These are phyloP conservation scores for Lacerta viridis DNA, from an alignment of 2,797 vertebrate species.

Conservation along the genomic window DNA sequence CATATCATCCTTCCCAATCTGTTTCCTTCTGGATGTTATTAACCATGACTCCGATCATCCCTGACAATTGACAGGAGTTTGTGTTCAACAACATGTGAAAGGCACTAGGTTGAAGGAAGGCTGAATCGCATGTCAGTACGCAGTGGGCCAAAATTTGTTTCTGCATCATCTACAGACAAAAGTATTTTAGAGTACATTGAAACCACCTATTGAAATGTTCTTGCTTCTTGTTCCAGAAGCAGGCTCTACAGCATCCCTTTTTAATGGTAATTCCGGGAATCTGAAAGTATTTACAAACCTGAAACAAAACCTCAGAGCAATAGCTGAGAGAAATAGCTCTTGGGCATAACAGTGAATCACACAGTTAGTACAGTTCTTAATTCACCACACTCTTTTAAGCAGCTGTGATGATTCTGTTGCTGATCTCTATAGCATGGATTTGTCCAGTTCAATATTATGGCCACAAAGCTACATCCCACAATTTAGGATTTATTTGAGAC, in stretches of 20 bases:
- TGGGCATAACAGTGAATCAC: conserved; percentile 20
- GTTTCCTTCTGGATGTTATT: too few relatives aligned
- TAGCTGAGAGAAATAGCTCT: conserved; percentile 28
- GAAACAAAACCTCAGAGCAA: conserved; percentile 26
- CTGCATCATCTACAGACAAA: not conserved
- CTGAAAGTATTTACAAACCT: conserved; percentile 13
- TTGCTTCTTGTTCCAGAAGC: not conserved
- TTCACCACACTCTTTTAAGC: conserved; percentile 36
- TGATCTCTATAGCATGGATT: conserved; percentile 29
- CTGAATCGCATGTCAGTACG: not conserved
- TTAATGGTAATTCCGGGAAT: not conserved
- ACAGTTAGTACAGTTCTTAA: conserved; percentile 17
- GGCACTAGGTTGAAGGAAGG: too few relatives aligned
- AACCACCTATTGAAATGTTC: not conserved
- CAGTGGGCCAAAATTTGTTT: not conserved
- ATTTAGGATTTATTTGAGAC: conserved; percentile 33
- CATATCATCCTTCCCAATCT: too few relatives aligned
- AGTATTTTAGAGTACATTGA: not conserved
- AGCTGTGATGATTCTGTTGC: conserved; percentile 6
- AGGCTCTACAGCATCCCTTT: not conserved
- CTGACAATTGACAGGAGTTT: too few relatives aligned
- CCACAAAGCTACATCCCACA: conserved; percentile 3
- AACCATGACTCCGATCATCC: too few relatives aligned
- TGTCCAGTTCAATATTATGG: conserved; percentile 13
- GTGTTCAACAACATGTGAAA: too few relatives aligned